Evolutionary conservation across 2,888 invertebrate genomes (phyloP), one percentile per base, ranked within the genome.

Genomic region (Blera fallax): DNA sequence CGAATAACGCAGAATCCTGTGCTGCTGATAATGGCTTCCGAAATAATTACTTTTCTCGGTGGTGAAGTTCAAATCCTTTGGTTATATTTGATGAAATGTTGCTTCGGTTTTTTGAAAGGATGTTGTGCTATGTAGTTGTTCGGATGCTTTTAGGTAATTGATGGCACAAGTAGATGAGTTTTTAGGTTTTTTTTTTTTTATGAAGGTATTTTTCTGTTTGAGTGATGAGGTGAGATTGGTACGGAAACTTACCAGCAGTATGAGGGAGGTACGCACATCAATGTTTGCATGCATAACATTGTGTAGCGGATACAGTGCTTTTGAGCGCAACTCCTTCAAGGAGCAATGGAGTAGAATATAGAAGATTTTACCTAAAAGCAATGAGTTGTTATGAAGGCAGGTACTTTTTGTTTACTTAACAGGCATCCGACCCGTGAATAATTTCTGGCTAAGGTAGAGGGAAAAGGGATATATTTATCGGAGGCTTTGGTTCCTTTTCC

Each of bases 11-110:
- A 24, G 74, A 27, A 70, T 21, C 48, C n/a, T 40, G 52, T 48
- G 72, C 65, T 60, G 48, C 74, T 69, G 80, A 84, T 84, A 84
- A 84, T 84, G 84, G 84, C 34, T 80, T 58, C 70, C 37, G 80
- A 80, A 69, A 84, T 80, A 84, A 84, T 80, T 84, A 84, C 84
- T 84, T 80, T 84, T 56, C 84, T 74, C 69, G 60, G 56, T 74
- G 70, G 64, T 43, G 50, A 43, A 48, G 67, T 73, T 83, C 67
- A 79, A 73, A 78, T 83, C 78, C 73, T 67, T 67, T 27, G 37
- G 72, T n/a, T n/a, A 60, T 78, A 52, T 73, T 60, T 79, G 62
- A 73, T 62, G 54, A 60, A 73, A 62, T 14, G 60, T 40, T 72
- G 73, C 32, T 21, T 34, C n/a, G 34, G 48, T 50, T 16, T 16